Evolutionary conservation across 2,888 invertebrate genomes (phyloP), one percentile per base, ranked within the genome.

Genomic region (Eumacrocentrus americanus): DNA sequence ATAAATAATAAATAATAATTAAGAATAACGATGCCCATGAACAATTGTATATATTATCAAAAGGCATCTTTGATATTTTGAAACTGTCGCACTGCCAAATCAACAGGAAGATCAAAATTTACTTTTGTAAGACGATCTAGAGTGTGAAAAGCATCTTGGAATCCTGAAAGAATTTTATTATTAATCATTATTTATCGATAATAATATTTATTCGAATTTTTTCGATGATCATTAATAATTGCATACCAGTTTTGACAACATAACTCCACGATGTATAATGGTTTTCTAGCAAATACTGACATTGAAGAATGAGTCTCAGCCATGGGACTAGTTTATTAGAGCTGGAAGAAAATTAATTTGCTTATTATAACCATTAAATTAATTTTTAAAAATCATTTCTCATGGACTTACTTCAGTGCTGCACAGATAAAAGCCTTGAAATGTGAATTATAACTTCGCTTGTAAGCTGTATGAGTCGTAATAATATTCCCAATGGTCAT

Each of bases 351-450:
- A 37, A 37, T 47, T 58, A 58, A n/a, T 5, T 51, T 38, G 22
- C 20, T 52, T 16, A 0, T 20, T 16, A 18, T 9, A 35, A 18
- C 20, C 1, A 14, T 9, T 34, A 11, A 58, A 60, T 22, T 44
- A 11, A 25, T 18, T 37, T 38, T 35, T 9, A 37, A 9, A 9
- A 58, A 51, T 55, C 7, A 48, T 44, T 42, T 34, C 48, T 62
- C 29, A 37, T 60, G 55, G 53, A 84, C 90, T 87, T 81, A 94
- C 93, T 99, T 99, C 44, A 99, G 84, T 23, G 94, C 98, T 23
- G 95, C 91, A 82, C 97, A 98, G 52, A 99, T 87, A 78, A 99
- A 96, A 0, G 99, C 98, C 82, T 99, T 99, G 77, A 98, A 98
- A 83, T 98, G 97, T 14, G 98, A 93, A 84, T 98, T 98, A 66